Evolutionary conservation across 1,140 invertebrate genomes (phyloP).

Genomic region (Sminthurides bifidus): DNA sequence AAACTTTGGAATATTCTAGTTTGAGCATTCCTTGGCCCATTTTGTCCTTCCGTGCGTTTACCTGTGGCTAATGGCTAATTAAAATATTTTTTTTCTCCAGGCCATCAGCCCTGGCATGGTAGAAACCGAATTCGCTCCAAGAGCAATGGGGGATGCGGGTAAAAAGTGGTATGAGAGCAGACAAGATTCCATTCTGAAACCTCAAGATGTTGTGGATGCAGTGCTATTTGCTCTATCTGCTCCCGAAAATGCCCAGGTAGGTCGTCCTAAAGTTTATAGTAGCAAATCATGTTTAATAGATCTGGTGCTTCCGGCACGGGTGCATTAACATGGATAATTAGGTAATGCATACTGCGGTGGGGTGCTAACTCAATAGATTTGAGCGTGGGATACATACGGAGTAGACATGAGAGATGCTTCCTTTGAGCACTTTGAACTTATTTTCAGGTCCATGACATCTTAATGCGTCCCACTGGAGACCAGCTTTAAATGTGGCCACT

Average conservation of each 20-base stretch:
- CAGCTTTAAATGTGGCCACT: not conserved
- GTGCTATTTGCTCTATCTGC: conserved; percentile 46
- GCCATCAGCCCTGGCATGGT: conserved; percentile 48
- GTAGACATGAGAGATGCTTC: too few species aligned
- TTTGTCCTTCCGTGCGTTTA: not conserved
- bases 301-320: too few species aligned
- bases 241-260: conserved; percentile 50
- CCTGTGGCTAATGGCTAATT: not conserved
- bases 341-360: too few species aligned
- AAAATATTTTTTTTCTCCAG: conserved; percentile 32
- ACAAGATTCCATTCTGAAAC: conserved; percentile 27
- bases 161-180: conserved; percentile 12
- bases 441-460: not conserved
- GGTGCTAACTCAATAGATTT: too few species aligned
- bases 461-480: not conserved
- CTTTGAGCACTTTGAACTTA: too few species aligned
- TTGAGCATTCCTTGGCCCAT: not conserved
- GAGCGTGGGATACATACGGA: too few species aligned
- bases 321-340: too few species aligned
- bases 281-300: not conserved
- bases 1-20: too few species aligned
- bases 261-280: not conserved
- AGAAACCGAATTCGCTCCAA: conserved; percentile 40
- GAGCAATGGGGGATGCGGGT: conserved; percentile 16
- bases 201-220: conserved; percentile 43